Percentiles rank a stretch among this genome's conserved stretches.
These are phyloP conservation scores for Megaleporinus macrocephalus DNA, from an alignment of 2,113 vertebrate species.

Conservation along the genomic window DNA sequence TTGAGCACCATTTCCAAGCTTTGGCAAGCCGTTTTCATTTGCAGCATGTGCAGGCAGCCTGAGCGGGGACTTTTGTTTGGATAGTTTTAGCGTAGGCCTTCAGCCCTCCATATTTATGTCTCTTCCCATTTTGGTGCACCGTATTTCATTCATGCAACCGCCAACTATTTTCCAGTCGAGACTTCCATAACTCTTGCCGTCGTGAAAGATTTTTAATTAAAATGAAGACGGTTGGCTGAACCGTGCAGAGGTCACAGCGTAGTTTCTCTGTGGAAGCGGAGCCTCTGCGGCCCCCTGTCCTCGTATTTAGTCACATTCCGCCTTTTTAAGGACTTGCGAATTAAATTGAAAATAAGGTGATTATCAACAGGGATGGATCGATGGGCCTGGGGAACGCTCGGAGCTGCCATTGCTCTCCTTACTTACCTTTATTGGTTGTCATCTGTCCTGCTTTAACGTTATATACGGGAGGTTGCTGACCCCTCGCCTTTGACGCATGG, in stretches of 20 bases:
- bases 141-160: conserved; percentile 66
- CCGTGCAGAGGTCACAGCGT: conserved; percentile 65
- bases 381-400: conserved; percentile 41
- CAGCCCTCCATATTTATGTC: conserved; percentile 66
- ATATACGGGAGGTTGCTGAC: conserved; percentile 69
- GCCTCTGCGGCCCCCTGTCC: conserved; percentile 33
- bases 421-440: conserved; percentile 86
- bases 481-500: conserved; percentile 72
- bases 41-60: conserved; percentile 13
- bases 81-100: conserved; percentile 48
- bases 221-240: conserved; percentile 70
- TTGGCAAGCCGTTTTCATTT: neutral
- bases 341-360: conserved; percentile 67
- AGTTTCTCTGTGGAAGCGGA: conserved; percentile 61
- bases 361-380: conserved; percentile 63
- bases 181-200: conserved; percentile 70
- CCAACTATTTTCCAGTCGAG: conserved; percentile 67
- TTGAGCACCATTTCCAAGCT: neutral
- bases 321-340: conserved; percentile 62
- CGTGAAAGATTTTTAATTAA: conserved; percentile 80
- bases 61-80: conserved; percentile 64
- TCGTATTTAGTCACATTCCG: conserved; percentile 64
- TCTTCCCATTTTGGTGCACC: conserved; percentile 58
- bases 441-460: conserved; percentile 75
- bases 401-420: conserved; percentile 65